These are phyloP conservation scores for Rhagoletis zephyria DNA, from an alignment of 1,140 invertebrate species.

Conservation along the genomic window DNA sequence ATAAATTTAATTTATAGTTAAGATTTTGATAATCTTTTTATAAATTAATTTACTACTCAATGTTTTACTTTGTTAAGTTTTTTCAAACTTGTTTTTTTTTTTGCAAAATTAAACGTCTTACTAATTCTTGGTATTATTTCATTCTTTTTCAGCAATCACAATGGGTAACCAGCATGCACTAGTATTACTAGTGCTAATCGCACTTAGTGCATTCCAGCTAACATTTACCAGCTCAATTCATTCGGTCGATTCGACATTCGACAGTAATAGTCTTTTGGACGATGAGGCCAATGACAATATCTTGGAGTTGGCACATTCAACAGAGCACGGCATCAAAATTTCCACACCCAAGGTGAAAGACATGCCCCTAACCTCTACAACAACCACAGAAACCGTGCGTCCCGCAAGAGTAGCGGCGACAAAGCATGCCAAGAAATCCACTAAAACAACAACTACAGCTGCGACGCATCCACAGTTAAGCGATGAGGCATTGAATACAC, in stretches of 20 bases:
- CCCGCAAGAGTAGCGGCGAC: slow-evolving; percentile 49
- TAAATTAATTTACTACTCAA: no score
- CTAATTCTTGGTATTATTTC: not conserved
- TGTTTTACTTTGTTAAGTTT: no score
- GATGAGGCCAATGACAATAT: slow-evolving; percentile 60
- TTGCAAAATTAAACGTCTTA: no score
- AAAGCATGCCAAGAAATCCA: slow-evolving; percentile 56
- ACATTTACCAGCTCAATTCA: slow-evolving; percentile 58
- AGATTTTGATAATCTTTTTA: no score
- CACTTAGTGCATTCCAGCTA: slow-evolving; percentile 62
- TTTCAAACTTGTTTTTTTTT: no score
- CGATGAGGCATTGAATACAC: not conserved
- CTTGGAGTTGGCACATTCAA: not conserved
- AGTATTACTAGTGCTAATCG: slow-evolving; percentile 68
- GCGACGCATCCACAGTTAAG: not conserved
- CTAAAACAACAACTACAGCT: not conserved
- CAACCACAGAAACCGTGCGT: slow-evolving; percentile 11
- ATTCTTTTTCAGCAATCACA: slow-evolving; percentile 4
- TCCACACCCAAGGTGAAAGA: slow-evolving; percentile 66
- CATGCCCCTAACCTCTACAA: not conserved
- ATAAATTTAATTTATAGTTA: no score
- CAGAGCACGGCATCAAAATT: slow-evolving; percentile 59
- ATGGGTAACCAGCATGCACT: slow-evolving; percentile 71
- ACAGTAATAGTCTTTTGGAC: slow-evolving; percentile 62
- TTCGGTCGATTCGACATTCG: slow-evolving; percentile 55